These are phyloP conservation scores for Tenebrosternarchus preto DNA, from an alignment of 2,113 vertebrate genomes.

Conservation along the genomic window DNA sequence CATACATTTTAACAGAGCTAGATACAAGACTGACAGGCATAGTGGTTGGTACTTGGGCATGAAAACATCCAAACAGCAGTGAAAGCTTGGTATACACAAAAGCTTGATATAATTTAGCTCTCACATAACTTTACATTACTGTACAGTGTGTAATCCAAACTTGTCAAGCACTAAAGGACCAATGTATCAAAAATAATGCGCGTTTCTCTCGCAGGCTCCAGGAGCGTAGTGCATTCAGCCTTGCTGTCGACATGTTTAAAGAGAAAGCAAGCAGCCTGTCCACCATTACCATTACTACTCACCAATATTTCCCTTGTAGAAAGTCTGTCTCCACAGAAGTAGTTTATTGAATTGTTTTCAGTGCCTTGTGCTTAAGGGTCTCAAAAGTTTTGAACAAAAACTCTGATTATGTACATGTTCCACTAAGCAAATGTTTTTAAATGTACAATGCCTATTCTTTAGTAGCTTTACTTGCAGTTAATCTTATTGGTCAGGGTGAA, in stretches of 20 bases:
- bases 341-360: neutral
- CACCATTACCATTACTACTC: constrained; percentile 41
- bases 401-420: constrained; percentile 7
- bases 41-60: constrained; percentile 26
- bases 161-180: constrained; percentile 40
- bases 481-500: constrained; percentile 20
- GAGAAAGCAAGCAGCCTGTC: constrained; percentile 15
- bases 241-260: constrained; percentile 14
- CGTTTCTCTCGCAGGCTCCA: neutral
- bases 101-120: constrained; percentile 12
- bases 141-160: constrained; percentile 29
- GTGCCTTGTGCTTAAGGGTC: constrained; percentile 35
- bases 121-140: constrained; percentile 35
- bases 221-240: constrained; percentile 32
- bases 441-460: constrained; percentile 12
- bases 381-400: constrained; percentile 14
- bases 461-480: constrained; percentile 5
- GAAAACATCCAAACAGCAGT: constrained; percentile 18
- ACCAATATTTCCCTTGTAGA: constrained; percentile 46
- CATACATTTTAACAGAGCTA: constrained; percentile 30
- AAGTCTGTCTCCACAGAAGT: no score
- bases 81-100: constrained; percentile 38
- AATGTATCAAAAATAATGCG: constrained; percentile 38
- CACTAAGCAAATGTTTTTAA: constrained; percentile 27
- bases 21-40: constrained; percentile 32